Base-by-base conservation (phyloP, 1,140 invertebrate genomes). In the Brachionus plicatilis region DNA sequence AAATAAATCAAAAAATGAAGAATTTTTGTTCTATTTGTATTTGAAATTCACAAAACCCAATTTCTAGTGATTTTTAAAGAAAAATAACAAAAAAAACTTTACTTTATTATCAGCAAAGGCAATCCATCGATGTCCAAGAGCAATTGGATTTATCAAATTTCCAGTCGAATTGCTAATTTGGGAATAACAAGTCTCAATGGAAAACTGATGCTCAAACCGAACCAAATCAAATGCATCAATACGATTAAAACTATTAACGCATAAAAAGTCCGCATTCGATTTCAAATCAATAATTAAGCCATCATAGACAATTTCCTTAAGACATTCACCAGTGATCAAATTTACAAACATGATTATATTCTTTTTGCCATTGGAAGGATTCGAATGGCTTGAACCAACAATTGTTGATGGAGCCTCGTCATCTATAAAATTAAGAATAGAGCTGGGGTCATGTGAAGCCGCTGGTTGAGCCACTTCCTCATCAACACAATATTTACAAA, bases 41-140 rank as follows among this genome's bases (percentile, higher is more conserved):
- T n/a, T n/a, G n/a, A n/a, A n/a, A n/a, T n/a, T n/a, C n/a, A n/a
- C n/a, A n/a, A n/a, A n/a, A n/a, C n/a, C n/a, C 6, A 37, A 37
- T 37, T 37, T 37, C 33, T 37, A 7, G 33, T 37, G 33, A 7
- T 45, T 72, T 80, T 86, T 33, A 84, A 76, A 66, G 20, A 56
- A 85, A 50, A 33, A 79, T 82, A 56, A 76, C 14, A 47, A 65
- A 65, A 53, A 41, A 41, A 79, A 47, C 85, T 86, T 86, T 87
- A 92, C 91, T 86, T 89, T 90, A 85, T 93, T 93, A 88, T 97
- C 96, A 85, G 95, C 94, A 89, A 92, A 93, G 0, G 93, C 93
- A 66, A 94, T 87, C 91, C 93, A 92, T 75, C 90, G 87, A 53
- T 88, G 87, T 3, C 96, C 96, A 3, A 98, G 90, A 1, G 95